Percentiles rank a stretch among this genome's conserved stretches.
Evolutionary conservation across 1,140 invertebrate species (phyloP).

Genomic region (Saxidomus purpurata): DNA sequence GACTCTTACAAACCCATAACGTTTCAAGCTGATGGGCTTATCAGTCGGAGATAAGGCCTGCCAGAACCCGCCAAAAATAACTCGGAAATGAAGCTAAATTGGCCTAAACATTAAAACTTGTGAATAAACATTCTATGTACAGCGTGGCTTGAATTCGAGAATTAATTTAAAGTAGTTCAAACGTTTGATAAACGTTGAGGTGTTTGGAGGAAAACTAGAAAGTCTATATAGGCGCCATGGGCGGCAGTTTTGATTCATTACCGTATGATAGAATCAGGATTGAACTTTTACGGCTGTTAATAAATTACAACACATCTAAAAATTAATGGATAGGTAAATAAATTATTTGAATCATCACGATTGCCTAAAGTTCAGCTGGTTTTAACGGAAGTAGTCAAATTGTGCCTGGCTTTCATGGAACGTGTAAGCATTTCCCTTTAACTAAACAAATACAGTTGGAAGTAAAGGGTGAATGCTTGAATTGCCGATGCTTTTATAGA

Average conservation of each 20-base stretch:
- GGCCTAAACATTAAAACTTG: slow-evolving; percentile 51
- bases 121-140: slow-evolving; percentile 54
- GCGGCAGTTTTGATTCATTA: slow-evolving; percentile 26
- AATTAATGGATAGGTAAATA: slow-evolving; percentile 17
- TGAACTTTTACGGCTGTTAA: slow-evolving; percentile 40
- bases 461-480: too few relatives aligned
- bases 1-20: slow-evolving; percentile 65
- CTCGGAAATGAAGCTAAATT: slow-evolving; percentile 47
- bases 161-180: slow-evolving; percentile 33
- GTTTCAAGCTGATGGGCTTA: slow-evolving; percentile 56
- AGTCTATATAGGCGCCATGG: not conserved
- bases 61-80: slow-evolving; percentile 54
- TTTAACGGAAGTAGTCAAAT: not conserved
- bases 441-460: too few relatives aligned
- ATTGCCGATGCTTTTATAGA: too few relatives aligned
- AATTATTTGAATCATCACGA: slow-evolving; percentile 2
- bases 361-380: not conserved
- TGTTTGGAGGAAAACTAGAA: slow-evolving; percentile 1
- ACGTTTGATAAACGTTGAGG: slow-evolving; percentile 15
- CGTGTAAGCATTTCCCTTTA: too few relatives aligned
- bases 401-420: not conserved
- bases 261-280: not conserved
- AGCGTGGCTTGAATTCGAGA: slow-evolving; percentile 29
- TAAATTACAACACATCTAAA: not conserved
- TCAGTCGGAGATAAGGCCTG: slow-evolving; percentile 49